Percentiles rank a stretch among this genome's conserved stretches.
These are phyloP conservation scores for Callorhinus ursinus DNA, from an alignment of 2,113 vertebrate genomes.

Conservation along the genomic window DNA sequence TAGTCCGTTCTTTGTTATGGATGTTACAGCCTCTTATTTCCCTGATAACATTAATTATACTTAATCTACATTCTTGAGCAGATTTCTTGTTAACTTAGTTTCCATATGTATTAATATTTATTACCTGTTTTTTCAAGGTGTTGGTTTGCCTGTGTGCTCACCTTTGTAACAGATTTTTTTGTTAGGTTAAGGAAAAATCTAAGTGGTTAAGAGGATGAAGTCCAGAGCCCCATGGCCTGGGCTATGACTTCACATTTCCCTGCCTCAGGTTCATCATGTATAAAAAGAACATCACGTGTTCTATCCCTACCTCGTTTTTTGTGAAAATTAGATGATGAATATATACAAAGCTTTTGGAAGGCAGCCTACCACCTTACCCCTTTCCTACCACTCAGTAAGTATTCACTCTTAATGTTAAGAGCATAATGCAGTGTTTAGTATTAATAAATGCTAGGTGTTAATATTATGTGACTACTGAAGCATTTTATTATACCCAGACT, in stretches of 20 bases:
- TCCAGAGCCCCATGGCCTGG: neutral
- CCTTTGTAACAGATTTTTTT: neutral
- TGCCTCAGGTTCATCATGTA: neutral
- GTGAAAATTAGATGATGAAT: neutral
- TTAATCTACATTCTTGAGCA: slow-evolving; percentile 20
- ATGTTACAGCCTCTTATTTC: neutral
- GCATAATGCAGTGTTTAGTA: neutral
- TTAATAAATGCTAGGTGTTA: slow-evolving; percentile 6
- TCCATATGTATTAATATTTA: neutral
- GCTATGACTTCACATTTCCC: neutral
- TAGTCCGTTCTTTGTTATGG: neutral
- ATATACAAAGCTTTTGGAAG: neutral
- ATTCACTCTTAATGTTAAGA: neutral
- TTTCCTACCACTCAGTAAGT: neutral
- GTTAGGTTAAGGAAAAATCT: neutral
- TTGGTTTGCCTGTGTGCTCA: neutral
- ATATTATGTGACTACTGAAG: neutral
- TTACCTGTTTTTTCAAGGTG: neutral
- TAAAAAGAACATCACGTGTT: neutral
- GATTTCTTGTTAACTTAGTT: slow-evolving; percentile 23
- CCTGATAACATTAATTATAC: neutral
- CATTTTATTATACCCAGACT: neutral
- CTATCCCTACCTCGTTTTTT: neutral
- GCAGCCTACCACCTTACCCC: neutral
- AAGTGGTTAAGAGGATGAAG: neutral